These are phyloP conservation scores for Heterochromis multidens DNA, from an alignment of 2,113 vertebrate species.

Conservation along the genomic window DNA sequence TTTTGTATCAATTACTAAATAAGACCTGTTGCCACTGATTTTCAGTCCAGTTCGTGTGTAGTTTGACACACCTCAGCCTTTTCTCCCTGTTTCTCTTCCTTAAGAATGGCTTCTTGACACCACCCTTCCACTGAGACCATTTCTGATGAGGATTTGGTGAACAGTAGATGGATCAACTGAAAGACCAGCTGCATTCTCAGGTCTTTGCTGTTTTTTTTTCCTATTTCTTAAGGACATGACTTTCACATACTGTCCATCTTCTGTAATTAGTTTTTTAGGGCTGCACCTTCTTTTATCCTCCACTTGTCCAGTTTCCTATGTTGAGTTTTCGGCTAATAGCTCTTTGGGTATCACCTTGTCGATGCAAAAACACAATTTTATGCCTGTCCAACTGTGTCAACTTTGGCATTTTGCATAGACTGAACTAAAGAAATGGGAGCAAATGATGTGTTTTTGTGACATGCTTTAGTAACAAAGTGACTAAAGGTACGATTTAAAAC, in stretches of 20 bases:
- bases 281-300: background rate
- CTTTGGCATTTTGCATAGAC: background rate
- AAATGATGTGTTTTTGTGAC: rapidly evolving
- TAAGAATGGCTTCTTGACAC: too few relatives aligned
- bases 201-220: background rate
- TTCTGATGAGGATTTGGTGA: too few relatives aligned
- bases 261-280: too few relatives aligned
- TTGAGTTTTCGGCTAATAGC: background rate
- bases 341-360: background rate
- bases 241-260: background rate
- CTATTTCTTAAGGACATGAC: background rate
- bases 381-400: background rate
- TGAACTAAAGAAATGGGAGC: background rate
- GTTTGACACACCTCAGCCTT: too few relatives aligned
- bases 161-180: too few relatives aligned
- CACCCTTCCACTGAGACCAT: too few relatives aligned
- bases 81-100: too few relatives aligned
- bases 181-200: too few relatives aligned
- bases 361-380: background rate
- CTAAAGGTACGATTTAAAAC: background rate
- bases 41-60: too few relatives aligned
- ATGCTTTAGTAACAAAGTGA: background rate
- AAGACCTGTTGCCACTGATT: too few relatives aligned
- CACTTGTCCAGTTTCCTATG: background rate
- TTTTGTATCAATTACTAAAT: too few relatives aligned